Evolutionary conservation across 2,888 invertebrate genomes (phyloP), one percentile per base, ranked within the genome.

Genomic region (Leucophora obtusa): DNA sequence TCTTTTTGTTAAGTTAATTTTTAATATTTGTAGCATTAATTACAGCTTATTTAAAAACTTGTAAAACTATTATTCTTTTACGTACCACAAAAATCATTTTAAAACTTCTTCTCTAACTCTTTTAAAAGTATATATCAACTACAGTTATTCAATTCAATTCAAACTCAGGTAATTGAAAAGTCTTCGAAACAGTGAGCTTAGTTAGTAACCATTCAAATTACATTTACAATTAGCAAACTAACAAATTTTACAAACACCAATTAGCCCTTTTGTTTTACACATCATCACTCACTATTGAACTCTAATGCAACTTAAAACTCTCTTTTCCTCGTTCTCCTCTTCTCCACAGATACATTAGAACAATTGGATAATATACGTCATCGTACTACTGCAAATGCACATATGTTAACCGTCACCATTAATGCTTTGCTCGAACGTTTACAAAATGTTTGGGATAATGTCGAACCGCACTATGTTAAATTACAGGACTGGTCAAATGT

Each of bases 321-420:
- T 1, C 43, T n/a, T 58, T 58, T 9, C 47, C 11, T 33, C 33
- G 9, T 24, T 21, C 1, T 33, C 17, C 38, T 18, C 35, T 17
- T 11, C 51, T n/a, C 24, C n/a, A 79, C 84, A 90, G 90, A 89
- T 82, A 90, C 89, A n/a, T 83, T 90, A 68, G 89, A 89, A 65
- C 90, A 90, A 83, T 82, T 90, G 85, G 88, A 89, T 47, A 87
- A 85, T 77, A 90, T 91, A 65, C 86, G 89, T 54, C 88, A 89
- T 83, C 86, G 88, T 74, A 88, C 89, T 5, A 89, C 89, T 66
- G 89, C 89, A 60, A 89, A 90, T 83, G 89, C 89, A 17, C 89
- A 90, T 83, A 85, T 87, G 84, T 82, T 91, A 51, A 89, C 90
- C 43, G 86, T 86, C 43, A 89, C 89, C 38, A 86, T 90, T 21